Evolutionary conservation across 2,888 invertebrate genomes (phyloP).

Genomic region (Merodon equestris): DNA sequence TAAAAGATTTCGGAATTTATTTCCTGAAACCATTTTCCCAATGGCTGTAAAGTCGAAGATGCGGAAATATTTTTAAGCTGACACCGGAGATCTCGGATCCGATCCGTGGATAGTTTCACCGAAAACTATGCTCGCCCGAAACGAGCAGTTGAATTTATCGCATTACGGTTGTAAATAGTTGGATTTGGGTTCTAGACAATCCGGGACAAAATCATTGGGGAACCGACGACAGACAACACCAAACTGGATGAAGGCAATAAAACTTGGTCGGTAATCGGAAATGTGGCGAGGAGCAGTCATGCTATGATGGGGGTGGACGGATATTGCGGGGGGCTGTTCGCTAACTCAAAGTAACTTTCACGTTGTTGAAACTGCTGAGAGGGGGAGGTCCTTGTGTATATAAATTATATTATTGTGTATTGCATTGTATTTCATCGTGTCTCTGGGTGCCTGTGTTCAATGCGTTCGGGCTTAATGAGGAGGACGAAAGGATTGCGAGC

Average conservation of each 20-base stretch:
- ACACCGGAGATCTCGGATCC: constrained; percentile 50
- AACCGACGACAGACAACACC: not conserved
- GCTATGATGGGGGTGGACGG: too few species aligned
- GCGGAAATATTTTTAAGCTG: constrained; percentile 53
- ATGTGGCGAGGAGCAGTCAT: too few species aligned
- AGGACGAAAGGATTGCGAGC: too few species aligned
- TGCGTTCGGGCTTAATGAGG: too few species aligned
- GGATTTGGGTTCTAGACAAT: constrained; percentile 34
- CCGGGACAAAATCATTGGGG: constrained; percentile 27
- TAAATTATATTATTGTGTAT: too few species aligned
- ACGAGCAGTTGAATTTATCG: constrained; percentile 47
- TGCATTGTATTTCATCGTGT: too few species aligned
- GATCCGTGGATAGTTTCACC: constrained; percentile 24
- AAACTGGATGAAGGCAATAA: constrained; percentile 21
- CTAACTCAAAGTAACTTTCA: too few species aligned
- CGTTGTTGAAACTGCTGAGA: too few species aligned
- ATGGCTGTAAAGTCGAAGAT: constrained; percentile 42
- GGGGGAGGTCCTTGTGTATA: too few species aligned
- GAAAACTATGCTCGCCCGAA: constrained; percentile 13
- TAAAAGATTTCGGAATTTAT: constrained; percentile 31
- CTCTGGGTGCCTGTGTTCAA: too few species aligned
- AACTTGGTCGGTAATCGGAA: constrained; percentile 45
- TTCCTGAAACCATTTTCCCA: constrained; percentile 57
- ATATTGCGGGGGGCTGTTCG: too few species aligned
- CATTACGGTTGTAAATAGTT: constrained; percentile 56